Evolutionary conservation across 2,888 invertebrate genomes (phyloP), one percentile per base, ranked within the genome.

Genomic region (Melieria omissa): DNA sequence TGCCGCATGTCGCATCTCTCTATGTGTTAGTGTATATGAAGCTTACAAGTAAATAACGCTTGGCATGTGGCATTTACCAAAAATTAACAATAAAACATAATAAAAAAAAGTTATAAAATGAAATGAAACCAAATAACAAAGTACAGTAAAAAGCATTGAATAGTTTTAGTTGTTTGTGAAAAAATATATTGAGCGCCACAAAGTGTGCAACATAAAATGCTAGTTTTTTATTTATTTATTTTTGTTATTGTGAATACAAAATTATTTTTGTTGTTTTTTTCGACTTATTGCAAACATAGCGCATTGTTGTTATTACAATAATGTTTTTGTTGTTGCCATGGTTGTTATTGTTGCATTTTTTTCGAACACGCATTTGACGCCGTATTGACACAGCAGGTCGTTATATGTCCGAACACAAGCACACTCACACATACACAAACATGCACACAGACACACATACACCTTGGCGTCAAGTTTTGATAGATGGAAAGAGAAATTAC

Each of bases 161-260:
- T 52, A 44, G 60, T 74, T 74, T 69, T 71, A 67, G 52, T 49
- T 63, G 72, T 41, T 67, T 70, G 52, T 6, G 12, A 52, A 52
- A 52, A 66, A 75, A 75, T 71, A 74, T 66, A 75, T 74, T 74
- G 71, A 73, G 71, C 74, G 72, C 75, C 75, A 71, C 74, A 75
- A 74, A 74, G 73, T 72, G 70, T 74, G 71, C 61, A 72, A 65
- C 45, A 45, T 16, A 29, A 29, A 29, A 29, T 29, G 29, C 29
- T 29, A 29, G 29, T 29, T 29, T 29, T 29, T 29, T 29, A 29
- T 29, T 29, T 29, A 29, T 29, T 29, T 29, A 29, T 1, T 29
- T 29, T 29, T 29, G 29, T 29, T 29, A 3, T 29, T 29, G 29
- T 29, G 29, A 29, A 29, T 57, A 52, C 14, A 14, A 12, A 52